Base-by-base conservation (phyloP, 1,140 invertebrate genomes). In the Halyomorpha halys region DNA sequence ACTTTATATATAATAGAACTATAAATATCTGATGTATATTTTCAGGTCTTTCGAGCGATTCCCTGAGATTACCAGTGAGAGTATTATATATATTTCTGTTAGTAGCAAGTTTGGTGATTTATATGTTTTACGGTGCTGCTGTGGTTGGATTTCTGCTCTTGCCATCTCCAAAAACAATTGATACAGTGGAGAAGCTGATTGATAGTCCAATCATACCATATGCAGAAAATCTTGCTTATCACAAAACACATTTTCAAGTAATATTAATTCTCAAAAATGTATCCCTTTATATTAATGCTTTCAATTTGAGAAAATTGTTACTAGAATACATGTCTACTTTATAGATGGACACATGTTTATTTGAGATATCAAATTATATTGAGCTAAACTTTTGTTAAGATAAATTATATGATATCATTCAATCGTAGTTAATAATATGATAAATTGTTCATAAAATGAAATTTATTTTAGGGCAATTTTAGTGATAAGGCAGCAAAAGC, bases 81-180 rank as follows among this genome's bases (percentile, higher is more conserved):
- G 30, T 56, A 21, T 18, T 64, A 6, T 45, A 18, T 11, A 2
- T 59, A n/a, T 64, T 64, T 47, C 34, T 64, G 6, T 19, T 54
- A 25, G 14, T 64, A 6, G 39, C 11, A 8, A 45, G 51, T 23
- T 30, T 59, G 16, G 27, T 59, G 1, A 59, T 59, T 39, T 64
- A 59, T 44, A 27, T 34, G 11, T 56, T 54, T 30, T 64, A 64
- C 27, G 63, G 63, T 14, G 63, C 63, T 16, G 23, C 51, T 16
- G 44, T 64, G 15, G 23, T 64, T 21, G 39, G 51, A 21, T 64
- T 59, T 47, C 21, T 64, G 4, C 23, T 64, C 5, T 34, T 21
- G 18, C 53, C 63, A 23, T 44, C 63, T 25, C 63, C 63, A 3
- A 64, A 15, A 14, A 64, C 63, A 16, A 64, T 64, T 14, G 56